Conservation (phyloP, 2,797 vertebrate genomes). For the Enteromius argenteus region DNA sequence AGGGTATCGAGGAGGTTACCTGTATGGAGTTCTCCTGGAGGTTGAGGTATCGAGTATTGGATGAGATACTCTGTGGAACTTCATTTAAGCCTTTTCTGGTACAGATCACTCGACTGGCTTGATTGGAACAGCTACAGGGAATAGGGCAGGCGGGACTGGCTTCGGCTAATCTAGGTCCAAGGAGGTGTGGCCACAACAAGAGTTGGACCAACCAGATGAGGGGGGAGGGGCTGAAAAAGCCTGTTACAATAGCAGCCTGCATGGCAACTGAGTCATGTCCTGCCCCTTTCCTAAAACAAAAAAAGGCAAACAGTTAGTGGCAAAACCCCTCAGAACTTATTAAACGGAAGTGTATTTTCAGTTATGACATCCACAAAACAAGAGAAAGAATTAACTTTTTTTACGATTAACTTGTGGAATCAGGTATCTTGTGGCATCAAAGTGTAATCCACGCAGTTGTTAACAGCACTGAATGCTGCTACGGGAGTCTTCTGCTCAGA, state of each 20-base stretch:
- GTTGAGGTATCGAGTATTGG: slow-evolving; percentile 98
- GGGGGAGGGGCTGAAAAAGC: slow-evolving; percentile 82
- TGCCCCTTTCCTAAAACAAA: slow-evolving; percentile 77
- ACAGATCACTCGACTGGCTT: slow-evolving; percentile 95
- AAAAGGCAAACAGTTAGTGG: slow-evolving; percentile 60
- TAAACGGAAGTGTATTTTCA: not conserved
- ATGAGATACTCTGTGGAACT: slow-evolving; percentile 91
- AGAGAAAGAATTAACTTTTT: slow-evolving; percentile 22
- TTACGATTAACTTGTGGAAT: slow-evolving; percentile 38
- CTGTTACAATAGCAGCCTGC: slow-evolving; percentile 86
- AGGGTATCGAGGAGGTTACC: slow-evolving; percentile 68
- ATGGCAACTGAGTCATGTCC: slow-evolving; percentile 90
- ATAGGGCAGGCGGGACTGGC: slow-evolving; percentile 85
- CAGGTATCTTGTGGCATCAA: slow-evolving; percentile 47
- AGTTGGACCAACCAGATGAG: slow-evolving; percentile 85
- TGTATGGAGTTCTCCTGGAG: slow-evolving; percentile 97
- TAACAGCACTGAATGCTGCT: slow-evolving; percentile 34
- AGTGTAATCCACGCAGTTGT: slow-evolving; percentile 19
- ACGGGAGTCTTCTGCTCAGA: slow-evolving; percentile 41
- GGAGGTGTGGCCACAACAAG: slow-evolving; percentile 87
- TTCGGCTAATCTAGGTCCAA: slow-evolving; percentile 83
- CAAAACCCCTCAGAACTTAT: slow-evolving; percentile 56
- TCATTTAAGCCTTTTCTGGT: slow-evolving; percentile 89
- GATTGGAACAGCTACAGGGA: slow-evolving; percentile 94
- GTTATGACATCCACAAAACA: slow-evolving; percentile 26